phyloP scores from a whole-genome alignment of 2,113 vertebrate species.

The Nyctereutes procyonoides region DNA sequence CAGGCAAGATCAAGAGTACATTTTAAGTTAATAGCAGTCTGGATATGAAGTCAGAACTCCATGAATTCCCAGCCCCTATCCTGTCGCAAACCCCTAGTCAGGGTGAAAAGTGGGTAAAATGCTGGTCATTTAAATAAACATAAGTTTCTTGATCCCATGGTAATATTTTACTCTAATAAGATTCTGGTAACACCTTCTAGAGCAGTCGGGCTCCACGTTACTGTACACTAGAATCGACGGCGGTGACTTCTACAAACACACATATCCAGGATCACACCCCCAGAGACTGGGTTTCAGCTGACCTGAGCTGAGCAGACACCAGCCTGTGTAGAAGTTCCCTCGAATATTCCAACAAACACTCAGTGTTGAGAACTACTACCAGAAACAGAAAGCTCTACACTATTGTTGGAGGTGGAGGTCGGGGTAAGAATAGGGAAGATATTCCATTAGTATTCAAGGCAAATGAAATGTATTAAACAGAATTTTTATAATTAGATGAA shows the following conservation, averaged over 20 bases:
- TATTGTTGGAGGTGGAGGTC: fast-evolving
- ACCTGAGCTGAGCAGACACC: neutral
- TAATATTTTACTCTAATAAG: neutral
- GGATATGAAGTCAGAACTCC: constrained; percentile 6
- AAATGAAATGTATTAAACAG: constrained; percentile 18
- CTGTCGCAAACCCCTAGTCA: neutral
- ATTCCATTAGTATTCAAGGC: neutral
- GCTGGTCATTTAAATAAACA: neutral
- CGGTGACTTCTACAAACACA: neutral
- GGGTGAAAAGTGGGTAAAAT: neutral
- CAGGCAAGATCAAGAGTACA: neutral
- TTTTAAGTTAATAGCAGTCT: neutral
- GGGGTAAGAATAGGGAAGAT: neutral
- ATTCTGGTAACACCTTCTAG: neutral
- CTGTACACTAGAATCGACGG: neutral
- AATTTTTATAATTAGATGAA: neutral
- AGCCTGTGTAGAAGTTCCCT: neutral
- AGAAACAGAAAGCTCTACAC: neutral
- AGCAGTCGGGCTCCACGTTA: fast-evolving
- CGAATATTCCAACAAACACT: neutral
- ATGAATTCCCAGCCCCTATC: neutral
- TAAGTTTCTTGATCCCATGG: neutral
- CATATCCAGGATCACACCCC: neutral
- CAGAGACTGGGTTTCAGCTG: neutral
- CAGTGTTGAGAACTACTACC: neutral